Evolutionary conservation across 2,113 vertebrate genomes (phyloP).

Genomic region (Clarias macrocephalus): DNA sequence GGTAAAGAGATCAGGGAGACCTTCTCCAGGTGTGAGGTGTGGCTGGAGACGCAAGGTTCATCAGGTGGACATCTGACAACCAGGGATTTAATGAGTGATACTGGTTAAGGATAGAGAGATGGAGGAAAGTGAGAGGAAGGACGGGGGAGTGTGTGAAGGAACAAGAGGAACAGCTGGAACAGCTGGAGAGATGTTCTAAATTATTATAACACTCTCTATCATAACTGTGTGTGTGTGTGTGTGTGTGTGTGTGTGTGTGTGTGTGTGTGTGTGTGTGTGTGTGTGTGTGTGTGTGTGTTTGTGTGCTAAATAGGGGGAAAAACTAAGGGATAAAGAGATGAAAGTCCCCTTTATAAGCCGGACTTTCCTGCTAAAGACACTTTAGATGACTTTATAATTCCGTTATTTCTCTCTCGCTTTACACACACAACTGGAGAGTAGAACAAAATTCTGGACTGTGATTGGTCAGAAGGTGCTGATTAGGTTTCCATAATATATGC

Average conservation of each 20-base stretch:
- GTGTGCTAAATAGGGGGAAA: background rate
- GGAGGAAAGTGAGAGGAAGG: background rate
- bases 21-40: background rate
- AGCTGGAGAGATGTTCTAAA: too few relatives aligned
- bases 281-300: background rate
- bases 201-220: background rate
- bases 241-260: background rate
- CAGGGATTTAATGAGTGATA: background rate
- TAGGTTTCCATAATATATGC: background rate
- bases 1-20: background rate
- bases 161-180: too few relatives aligned
- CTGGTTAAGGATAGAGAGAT: too few relatives aligned
- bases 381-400: background rate
- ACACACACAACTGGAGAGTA: too few relatives aligned
- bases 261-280: background rate
- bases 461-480: background rate
- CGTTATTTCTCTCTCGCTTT: background rate
- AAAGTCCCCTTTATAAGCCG: background rate
- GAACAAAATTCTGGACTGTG: background rate
- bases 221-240: background rate
- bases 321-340: background rate
- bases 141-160: background rate
- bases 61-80: background rate
- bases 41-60: background rate
- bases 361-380: background rate